Conservation (phyloP, 2,888 invertebrate genomes). For the Schizotus pectinicornis region DNA sequence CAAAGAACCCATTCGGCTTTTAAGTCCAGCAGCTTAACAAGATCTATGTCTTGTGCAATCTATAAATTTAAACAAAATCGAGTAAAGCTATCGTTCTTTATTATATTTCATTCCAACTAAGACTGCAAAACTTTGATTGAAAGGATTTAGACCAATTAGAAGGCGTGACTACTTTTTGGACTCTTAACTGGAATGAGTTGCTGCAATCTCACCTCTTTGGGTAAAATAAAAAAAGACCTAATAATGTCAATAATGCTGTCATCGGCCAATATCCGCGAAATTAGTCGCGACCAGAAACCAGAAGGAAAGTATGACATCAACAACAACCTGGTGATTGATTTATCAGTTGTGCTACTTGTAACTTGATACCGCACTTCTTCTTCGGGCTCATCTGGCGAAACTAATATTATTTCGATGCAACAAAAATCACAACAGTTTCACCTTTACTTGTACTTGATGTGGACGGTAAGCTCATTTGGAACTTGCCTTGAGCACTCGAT, state of each 20-base stretch:
- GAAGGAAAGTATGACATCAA: slow-evolving; percentile 97
- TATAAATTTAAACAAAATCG: slow-evolving; percentile 39
- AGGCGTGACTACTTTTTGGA: too few species aligned
- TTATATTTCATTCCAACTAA: neutral
- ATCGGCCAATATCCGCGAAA: slow-evolving; percentile 91
- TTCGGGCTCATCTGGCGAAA: slow-evolving; percentile 35
- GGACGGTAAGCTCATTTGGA: slow-evolving; percentile 53
- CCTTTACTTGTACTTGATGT: slow-evolving; percentile 32
- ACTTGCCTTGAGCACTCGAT: slow-evolving; percentile 47
- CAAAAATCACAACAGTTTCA: slow-evolving; percentile 15
- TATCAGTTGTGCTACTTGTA: slow-evolving; percentile 62
- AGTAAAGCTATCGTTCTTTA: neutral
- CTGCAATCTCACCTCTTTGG: slow-evolving; percentile 66
- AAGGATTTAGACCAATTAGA: too few species aligned
- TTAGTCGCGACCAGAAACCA: slow-evolving; percentile 96
- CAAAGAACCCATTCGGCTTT: slow-evolving; percentile 91
- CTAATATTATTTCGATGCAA: neutral
- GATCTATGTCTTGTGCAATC: slow-evolving; percentile 67
- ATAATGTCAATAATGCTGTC: slow-evolving; percentile 82
- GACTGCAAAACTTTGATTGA: too few species aligned
- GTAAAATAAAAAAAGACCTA: slow-evolving; percentile 72
- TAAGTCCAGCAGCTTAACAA: slow-evolving; percentile 69
- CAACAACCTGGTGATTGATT: slow-evolving; percentile 75
- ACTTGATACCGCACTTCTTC: slow-evolving; percentile 48
- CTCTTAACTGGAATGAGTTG: neutral